Evolutionary conservation across 2,113 vertebrate genomes (phyloP), one percentile per base, ranked within the genome.

Genomic region (Vicugna pacos): DNA sequence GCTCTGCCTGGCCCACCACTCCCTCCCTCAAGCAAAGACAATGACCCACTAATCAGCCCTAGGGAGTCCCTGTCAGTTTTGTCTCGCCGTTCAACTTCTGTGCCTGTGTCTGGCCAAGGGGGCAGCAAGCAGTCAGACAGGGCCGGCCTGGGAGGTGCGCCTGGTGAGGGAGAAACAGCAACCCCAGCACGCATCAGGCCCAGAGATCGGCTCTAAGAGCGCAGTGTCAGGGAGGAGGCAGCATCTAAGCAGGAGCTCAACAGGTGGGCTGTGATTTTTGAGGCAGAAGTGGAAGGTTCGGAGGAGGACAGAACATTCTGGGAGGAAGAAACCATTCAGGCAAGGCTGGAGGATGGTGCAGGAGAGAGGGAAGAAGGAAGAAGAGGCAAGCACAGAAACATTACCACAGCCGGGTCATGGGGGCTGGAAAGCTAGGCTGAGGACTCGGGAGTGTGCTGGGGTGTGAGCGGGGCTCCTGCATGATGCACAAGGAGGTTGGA

Each of bases 391-490:
- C 70, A n/a, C 0, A 76, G 60, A 35, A 30, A 75, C 13, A 20
- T 1, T 6, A 20, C 50, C 77, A 75, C 22, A 3, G 93, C 48
- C 0, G 0, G 80, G 42, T 19, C 2, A 0, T 9, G 8, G 32
- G 15, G 5, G 5, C 12, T 64, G 11, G 80, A 38, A 52, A 75
- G 84, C 60, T 82, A 82, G 35, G 15, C 58, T 20, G 10, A 67
- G 83, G 6, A 19, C 20, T 9, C 1, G 0, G 52, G 1, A 67
- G n/a, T 9, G 46, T 16, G 62, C 20, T 2, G 30, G 8, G 19
- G 2, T 22, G 11, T 9, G 12, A 32, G 54, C 24, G 8, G 32
- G 7, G 26, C 48, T 19, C 3, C 67, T 9, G 52, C n/a, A 46
- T 4, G 19, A 38, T 10, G 64, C n/a, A 48, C 2, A 14, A 46